Evolutionary conservation across 2,888 invertebrate species (phyloP).

Genomic region (Tipula confusa): DNA sequence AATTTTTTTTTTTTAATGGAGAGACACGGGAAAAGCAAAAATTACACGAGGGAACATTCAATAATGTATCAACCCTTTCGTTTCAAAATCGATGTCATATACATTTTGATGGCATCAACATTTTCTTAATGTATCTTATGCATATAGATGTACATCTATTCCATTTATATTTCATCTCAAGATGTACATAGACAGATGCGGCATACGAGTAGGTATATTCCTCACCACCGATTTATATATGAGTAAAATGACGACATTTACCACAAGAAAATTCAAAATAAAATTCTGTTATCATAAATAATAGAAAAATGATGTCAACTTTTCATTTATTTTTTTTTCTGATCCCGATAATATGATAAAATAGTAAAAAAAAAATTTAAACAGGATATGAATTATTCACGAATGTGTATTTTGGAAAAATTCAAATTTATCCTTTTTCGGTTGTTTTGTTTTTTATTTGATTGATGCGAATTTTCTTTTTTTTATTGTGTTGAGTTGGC

Average conservation of each 20-base stretch:
- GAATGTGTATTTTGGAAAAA: neutral
- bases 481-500: neutral
- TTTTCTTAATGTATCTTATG: neutral
- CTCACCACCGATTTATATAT: neutral
- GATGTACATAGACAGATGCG: neutral
- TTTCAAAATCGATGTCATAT: neutral
- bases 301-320: constrained; percentile 3
- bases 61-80: neutral
- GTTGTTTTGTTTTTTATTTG: neutral
- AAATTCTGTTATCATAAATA: constrained; percentile 21
- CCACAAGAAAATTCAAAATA: neutral
- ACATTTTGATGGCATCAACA: neutral
- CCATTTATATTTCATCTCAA: neutral
- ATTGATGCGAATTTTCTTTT: neutral
- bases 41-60: constrained; percentile 20
- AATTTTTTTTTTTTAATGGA: neutral
- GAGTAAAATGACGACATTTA: neutral
- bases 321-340: neutral
- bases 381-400: constrained; percentile 20
- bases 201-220: neutral
- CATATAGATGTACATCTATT: neutral
- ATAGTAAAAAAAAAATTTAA: neutral
- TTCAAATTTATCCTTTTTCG: constrained; percentile 3
- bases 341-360: neutral
- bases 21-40: neutral